A percentile compares a stretch with the other conserved stretches of the same genome.
phyloP scores from a whole-genome alignment of 2,113 vertebrate genomes.

The Nothoprocta perdicaria region DNA sequence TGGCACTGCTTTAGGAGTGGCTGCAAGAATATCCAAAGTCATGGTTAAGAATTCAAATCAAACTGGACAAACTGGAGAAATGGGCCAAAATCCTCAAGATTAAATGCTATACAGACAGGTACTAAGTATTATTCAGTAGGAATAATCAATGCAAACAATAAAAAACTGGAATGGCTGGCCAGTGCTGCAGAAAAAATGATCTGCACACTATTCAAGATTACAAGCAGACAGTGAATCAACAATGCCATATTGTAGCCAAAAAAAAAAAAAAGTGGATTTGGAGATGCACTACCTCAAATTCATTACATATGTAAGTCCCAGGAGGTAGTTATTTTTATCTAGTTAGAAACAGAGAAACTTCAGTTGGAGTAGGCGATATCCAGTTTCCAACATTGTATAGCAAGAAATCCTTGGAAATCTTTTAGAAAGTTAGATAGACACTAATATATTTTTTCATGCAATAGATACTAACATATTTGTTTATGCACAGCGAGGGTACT shows the following conservation, averaged over 20 bases:
- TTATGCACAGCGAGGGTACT: background rate
- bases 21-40: background rate
- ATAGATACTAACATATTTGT: background rate
- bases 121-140: background rate
- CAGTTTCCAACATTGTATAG: background rate
- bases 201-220: constrained; percentile 5
- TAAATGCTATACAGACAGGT: background rate
- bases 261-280: background rate
- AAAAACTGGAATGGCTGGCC: background rate
- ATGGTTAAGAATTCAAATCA: constrained; percentile 19
- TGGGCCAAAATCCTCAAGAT: background rate
- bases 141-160: background rate
- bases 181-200: background rate
- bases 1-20: background rate
- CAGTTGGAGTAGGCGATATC: constrained; percentile 9
- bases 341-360: background rate
- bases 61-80: background rate
- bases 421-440: background rate
- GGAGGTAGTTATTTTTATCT: background rate
- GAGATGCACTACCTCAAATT: background rate
- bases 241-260: constrained; percentile 18
- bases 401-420: background rate
- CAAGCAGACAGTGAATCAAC: constrained; percentile 45
- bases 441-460: background rate
- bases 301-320: background rate